Base-by-base conservation (phyloP, 2,113 vertebrate species). In the Spea bombifrons region DNA sequence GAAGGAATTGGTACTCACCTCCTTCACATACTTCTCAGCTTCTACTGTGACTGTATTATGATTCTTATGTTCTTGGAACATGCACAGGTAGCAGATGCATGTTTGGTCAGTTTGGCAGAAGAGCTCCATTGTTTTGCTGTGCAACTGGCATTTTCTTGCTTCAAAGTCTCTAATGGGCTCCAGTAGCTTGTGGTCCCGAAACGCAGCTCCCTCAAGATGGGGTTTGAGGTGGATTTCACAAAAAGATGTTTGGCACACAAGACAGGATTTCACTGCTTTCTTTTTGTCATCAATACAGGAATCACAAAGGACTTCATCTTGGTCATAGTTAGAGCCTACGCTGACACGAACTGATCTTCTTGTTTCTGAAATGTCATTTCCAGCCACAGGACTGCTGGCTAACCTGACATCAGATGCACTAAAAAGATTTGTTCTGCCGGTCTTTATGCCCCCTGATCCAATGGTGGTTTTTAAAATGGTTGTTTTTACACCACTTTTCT, bases 221-320 rank as follows among this genome's bases (percentile, higher is more conserved):
- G 96, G 91, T 85, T 95, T 95, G 46, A 99, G 84, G 84, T 99
- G 97, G 73, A 90, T 87, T 81, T 97, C 96, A 0, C 97, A 99
- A 89, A 97, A 98, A 71, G 94, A 96, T 5, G 96, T 95, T 89
- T 97, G 92, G 84, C 97, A 99, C 73, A 96, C 93, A 85, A 98
- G 85, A 83, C 97, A 99, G 59, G 96, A 98, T 86, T 95, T 97
- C 48, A 94, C 93, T 0, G 97, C 97, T 83, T 92, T 96, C 84
- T 94, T 93, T 89, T 93, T 97, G 85, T 91, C 94, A 3, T 90
- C 91, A 0, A 95, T 94, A 87, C 97, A 99, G 80, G 97, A 97
- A 85, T 99, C 97, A 0, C 97, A 99, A 63, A 90, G 85, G 69
- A 96, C 92, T 13, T 95, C 95, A n/a, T 94, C 94, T 0, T 86